Conservation (phyloP, 2,888 invertebrate species). For the Cynaeus angustus region DNA sequence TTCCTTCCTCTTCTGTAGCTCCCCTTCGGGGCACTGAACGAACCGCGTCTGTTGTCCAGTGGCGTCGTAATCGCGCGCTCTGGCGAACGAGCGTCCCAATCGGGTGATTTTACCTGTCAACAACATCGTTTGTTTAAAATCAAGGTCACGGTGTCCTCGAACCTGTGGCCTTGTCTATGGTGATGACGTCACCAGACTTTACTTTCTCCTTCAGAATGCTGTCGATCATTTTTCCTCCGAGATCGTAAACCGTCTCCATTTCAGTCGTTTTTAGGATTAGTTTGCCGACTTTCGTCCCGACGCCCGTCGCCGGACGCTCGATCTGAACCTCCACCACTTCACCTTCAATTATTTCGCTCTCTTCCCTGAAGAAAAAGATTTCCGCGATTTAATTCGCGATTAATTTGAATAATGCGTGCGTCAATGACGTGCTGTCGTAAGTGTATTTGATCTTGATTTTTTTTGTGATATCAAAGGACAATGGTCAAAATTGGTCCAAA, state of each 20-base stretch:
- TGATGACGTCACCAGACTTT: slow-evolving; percentile 96
- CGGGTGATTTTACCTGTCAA: slow-evolving; percentile 69
- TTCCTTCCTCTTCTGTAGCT: slow-evolving; percentile 97
- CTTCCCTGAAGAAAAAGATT: slow-evolving; percentile 81
- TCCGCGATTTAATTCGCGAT: not conserved
- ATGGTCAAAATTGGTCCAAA: too few species aligned
- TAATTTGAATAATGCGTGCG: too few species aligned
- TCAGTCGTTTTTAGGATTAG: slow-evolving; percentile 98
- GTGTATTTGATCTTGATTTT: too few species aligned
- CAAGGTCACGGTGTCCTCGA: not conserved
- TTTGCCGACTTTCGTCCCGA: slow-evolving; percentile 92
- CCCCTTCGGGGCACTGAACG: slow-evolving; percentile 99
- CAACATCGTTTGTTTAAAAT: too few species aligned
- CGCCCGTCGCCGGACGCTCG: slow-evolving; percentile 94
- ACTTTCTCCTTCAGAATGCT: slow-evolving; percentile 96
- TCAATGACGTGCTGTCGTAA: too few species aligned
- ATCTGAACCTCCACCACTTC: slow-evolving; percentile 99
- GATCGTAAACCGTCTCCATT: slow-evolving; percentile 99
- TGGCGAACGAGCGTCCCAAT: slow-evolving; percentile 94
- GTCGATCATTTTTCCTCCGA: slow-evolving; percentile 99
- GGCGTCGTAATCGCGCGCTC: slow-evolving; percentile 98
- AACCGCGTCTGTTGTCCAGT: slow-evolving; percentile 89
- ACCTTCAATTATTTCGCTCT: slow-evolving; percentile 98
- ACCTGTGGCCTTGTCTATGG: slow-evolving; percentile 98
- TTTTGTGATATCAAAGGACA: too few species aligned